A percentile compares a stretch with the other conserved stretches of the same genome.
phyloP scores from a whole-genome alignment of 2,888 invertebrate genomes.

The Dryococelus australis region DNA sequence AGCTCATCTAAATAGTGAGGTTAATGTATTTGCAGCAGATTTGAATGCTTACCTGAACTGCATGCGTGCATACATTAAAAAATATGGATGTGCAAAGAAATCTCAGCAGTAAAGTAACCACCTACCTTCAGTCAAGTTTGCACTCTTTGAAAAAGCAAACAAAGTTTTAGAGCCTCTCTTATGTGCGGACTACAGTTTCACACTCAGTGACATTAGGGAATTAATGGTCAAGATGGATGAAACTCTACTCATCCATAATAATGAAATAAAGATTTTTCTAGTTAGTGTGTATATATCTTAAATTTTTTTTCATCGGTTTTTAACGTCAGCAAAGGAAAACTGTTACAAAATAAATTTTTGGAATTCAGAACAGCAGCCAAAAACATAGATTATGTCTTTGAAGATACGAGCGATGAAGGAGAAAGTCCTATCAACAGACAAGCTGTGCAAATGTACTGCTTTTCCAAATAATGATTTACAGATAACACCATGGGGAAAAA shows the following conservation, averaged over 20 bases:
- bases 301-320: background rate
- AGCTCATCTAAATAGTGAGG: background rate
- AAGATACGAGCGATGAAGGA: background rate
- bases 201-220: too few relatives aligned
- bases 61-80: background rate
- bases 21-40: background rate
- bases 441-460: background rate
- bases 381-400: background rate
- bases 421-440: background rate
- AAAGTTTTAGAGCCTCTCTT: background rate
- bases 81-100: background rate
- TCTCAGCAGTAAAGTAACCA: background rate
- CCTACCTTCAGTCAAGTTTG: background rate
- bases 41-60: too few relatives aligned
- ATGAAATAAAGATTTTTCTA: background rate
- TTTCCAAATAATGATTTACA: background rate
- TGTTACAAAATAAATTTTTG: background rate
- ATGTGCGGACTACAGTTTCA: too few relatives aligned
- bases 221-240: too few relatives aligned
- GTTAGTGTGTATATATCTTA: background rate
- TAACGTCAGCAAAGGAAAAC: background rate
- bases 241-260: background rate
- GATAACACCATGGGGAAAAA: background rate
- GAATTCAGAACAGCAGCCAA: background rate
- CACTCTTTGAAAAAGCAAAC: constrained; percentile 2